Evolutionary conservation across 2,797 vertebrate species (phyloP), one percentile per base, ranked within the genome.

Genomic region (Eupleurogrammus muticus): DNA sequence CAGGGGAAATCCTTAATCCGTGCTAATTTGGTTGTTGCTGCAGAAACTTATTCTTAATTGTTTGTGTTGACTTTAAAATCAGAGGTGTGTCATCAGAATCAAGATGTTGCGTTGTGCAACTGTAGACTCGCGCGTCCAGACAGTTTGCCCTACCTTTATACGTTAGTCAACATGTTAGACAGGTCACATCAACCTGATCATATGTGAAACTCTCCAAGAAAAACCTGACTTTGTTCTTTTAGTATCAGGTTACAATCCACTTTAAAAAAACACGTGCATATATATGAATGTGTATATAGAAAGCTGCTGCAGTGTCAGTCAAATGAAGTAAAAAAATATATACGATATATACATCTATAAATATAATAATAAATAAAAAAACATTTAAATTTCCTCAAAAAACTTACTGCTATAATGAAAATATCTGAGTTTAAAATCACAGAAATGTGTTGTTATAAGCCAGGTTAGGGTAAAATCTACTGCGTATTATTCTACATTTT

Each of bases 21-120:
- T 40, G 58, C 11, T n/a, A 11, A 36, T 23, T 67, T 50, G 28
- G 3, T 50, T 55, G 8, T 4, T 34, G 23, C 36, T n/a, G n/a
- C n/a, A n/a, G 1, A 42, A 42, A 17, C 40, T 34, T 20, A 44
- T 60, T 54, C 51, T 20, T 13, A 35, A 21, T 46, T 24, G 9
- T 71, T 71, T 55, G 10, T 24, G 66, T 62, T 59, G 44, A 46
- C 38, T 14, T n/a, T 2, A 32, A 38, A 51, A 68, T 21, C 20
- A 36, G 56, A 54, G 34, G 46, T 11, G 11, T 32, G 40, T 56
- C 5, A 34, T n/a, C 10, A 12, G 3, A 5, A 11, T 40, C 46
- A 48, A 48, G 0, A 62, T 53, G 54, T 59, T 55, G 13, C 21
- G 0, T 61, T 64, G 9, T 61, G 9, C 21, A 36, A 48, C n/a